Evolutionary conservation across 1,140 invertebrate genomes (phyloP).

Genomic region (Atta texana): DNA sequence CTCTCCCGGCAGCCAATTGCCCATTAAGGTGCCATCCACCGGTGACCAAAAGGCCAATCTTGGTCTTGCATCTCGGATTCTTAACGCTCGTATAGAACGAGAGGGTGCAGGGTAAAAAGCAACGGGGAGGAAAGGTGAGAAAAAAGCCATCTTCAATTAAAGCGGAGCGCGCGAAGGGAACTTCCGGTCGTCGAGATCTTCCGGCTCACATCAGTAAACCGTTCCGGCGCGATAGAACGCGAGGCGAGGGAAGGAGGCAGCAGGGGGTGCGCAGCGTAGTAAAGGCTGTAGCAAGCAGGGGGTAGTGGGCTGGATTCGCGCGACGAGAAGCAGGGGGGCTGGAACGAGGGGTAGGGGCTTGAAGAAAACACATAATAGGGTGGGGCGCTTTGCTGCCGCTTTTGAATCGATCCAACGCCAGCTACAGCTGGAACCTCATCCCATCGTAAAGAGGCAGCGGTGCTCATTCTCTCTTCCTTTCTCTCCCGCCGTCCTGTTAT

Average conservation of each 20-base stretch:
- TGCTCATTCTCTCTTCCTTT: constrained; percentile 76
- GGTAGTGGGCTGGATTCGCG: constrained; percentile 55
- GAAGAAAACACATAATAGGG: constrained; percentile 84
- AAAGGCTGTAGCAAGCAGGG: constrained; percentile 36
- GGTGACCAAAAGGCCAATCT: constrained; percentile 41
- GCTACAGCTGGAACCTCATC: constrained; percentile 81
- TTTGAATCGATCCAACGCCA: constrained; percentile 85
- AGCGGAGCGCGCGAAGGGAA: constrained; percentile 53
- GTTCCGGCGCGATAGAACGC: constrained; percentile 70
- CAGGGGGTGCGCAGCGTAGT: background rate
- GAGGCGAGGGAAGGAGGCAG: background rate
- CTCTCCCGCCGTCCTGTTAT: constrained; percentile 7
- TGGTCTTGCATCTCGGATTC: background rate
- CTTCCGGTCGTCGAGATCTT: constrained; percentile 78
- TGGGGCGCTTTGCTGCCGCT: constrained; percentile 84
- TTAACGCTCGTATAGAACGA: background rate
- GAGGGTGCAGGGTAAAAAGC: background rate
- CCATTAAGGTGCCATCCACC: constrained; percentile 20
- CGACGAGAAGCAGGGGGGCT: constrained; percentile 64
- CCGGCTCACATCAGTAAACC: constrained; percentile 75
- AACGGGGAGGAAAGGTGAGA: background rate
- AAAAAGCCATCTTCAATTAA: constrained; percentile 82
- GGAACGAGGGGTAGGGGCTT: constrained; percentile 74
- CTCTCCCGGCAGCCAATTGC: constrained; percentile 22
- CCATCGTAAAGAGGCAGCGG: constrained; percentile 76